phyloP scores from a whole-genome alignment of 2,113 vertebrate genomes.

The Melanotaenia duboulayi region DNA sequence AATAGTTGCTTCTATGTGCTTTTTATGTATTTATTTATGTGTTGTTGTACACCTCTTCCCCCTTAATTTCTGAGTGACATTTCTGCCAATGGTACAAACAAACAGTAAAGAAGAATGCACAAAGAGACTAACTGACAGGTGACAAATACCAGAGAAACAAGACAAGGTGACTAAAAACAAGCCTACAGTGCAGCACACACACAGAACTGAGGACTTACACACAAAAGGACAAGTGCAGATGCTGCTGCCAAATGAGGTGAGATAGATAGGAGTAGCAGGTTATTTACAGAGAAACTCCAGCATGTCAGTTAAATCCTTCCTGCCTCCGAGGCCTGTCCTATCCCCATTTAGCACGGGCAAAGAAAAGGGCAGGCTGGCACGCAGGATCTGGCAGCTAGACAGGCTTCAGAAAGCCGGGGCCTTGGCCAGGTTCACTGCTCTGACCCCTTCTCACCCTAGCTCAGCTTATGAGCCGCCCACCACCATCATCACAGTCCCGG shows the following conservation, averaged over 20 bases:
- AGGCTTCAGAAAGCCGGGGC: conserved; percentile 55
- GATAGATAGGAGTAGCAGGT: conserved; percentile 62
- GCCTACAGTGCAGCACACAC: conserved; percentile 10
- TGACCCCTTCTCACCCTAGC: conserved; percentile 65
- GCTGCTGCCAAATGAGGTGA: conserved; percentile 68
- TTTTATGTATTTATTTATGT: not conserved
- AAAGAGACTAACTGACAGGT: conserved; percentile 41
- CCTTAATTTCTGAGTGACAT: not conserved
- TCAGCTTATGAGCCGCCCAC: conserved; percentile 60
- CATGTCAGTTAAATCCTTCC: conserved; percentile 69
- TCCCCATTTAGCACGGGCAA: conserved; percentile 72
- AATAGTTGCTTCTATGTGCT: no score
- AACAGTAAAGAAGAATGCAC: conserved; percentile 8
- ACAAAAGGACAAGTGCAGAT: conserved; percentile 24
- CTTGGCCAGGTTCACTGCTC: conserved; percentile 71
- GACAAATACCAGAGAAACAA: conserved; percentile 17
- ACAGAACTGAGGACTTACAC: not conserved
- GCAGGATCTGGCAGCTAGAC: conserved; percentile 61
- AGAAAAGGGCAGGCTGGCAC: conserved; percentile 69
- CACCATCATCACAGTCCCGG: conserved; percentile 35
- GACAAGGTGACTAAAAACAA: conserved; percentile 24
- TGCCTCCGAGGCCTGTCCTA: conserved; percentile 68
- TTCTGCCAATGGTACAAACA: not conserved
- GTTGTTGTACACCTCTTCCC: no score
- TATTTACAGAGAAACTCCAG: conserved; percentile 76